Base-by-base conservation (phyloP, 2,888 invertebrate species). In the Dioctria linearis region DNA sequence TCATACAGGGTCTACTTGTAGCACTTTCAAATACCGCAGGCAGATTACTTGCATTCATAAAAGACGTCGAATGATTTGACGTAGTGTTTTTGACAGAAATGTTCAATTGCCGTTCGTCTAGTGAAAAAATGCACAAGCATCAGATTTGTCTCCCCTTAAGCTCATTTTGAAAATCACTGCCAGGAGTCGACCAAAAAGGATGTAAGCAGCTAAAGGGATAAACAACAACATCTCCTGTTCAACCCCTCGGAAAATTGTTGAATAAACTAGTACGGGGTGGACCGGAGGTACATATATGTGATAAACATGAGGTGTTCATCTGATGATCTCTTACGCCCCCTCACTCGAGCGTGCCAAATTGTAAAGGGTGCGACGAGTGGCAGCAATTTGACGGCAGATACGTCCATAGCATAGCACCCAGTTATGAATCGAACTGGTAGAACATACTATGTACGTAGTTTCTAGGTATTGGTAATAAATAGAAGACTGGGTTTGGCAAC, bases 61-160 rank as follows among this genome's bases (percentile, higher is more conserved):
- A 75, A 49, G 76, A 5, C 61, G 39, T 54, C 43, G 61, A 42
- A 43, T 76, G 61, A 76, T 76, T 61, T 76, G 46, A 5, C 63
- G 49, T 57, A 73, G 63, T 76, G 76, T 76, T 76, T 76, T 63
- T 76, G 76, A 76, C 76, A 76, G 76, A 76, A 76, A 61, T 49
- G 49, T 76, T 76, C 76, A 76, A 76, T 76, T 76, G 76, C 46
- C 25, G 61, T 43, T 51, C 49, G 5, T 46, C 37, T 76, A 43
- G 39, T 6, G 63, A 76, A 76, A 76, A 63, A 66, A n/a, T 63
- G 76, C 76, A 76, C 61, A 76, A 76, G 49, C 76, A 37, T 46
- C 76, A 49, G 63, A 43, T 40, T 40, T 61, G 75, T 61, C 63
- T 46, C 76, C 73, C 59, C 63, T 46, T 61, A n/a, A 43, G 37